Evolutionary conservation across 1,140 invertebrate species (phyloP), one percentile per base, ranked within the genome.

Genomic region (Cyclina sinensis): DNA sequence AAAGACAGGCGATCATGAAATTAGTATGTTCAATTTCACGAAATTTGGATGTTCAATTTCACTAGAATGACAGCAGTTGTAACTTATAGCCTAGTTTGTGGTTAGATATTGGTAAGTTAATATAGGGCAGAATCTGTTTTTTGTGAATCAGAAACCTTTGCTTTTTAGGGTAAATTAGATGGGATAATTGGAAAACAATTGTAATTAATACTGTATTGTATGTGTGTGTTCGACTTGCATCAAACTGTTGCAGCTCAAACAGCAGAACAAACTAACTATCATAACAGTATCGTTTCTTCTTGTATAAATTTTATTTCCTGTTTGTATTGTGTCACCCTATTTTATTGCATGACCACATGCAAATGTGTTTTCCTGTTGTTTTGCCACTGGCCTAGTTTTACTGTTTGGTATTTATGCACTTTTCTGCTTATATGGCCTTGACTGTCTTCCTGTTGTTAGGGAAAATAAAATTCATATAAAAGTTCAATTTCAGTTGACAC

Each of bases 71-170:
- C 59, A 65, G 59, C 59, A n/a, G 24, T 24, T 65, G 59, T 65
- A 65, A 65, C 59, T 30, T 27, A 65, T 65, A 65, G 59, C 59
- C 59, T 35, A 65, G 59, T 27, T 65, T 65, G 59, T 65, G 59
- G 59, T 65, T 30, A 30, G 5, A 65, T 65, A 35, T 4, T 21
- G 24, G 59, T 65, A 35, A 65, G 24, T 18, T 3, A 3, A 54
- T 54, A 54, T 54, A 54, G 51, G 21, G 2, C 21, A 30, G 4
- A 65, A 65, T 27, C 59, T 65, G n/a, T 65, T 11, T 65, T 27
- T 24, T 24, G n/a, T 4, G 11, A 65, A 65, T 30, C 24, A 30
- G 30, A 65, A 65, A 27, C 59, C 54, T 57, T 18, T n/a, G n/a
- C 18, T 21, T 4, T 57, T 24, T 24, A 21, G 16, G 24, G 43